Evolutionary conservation across 2,797 vertebrate genomes (phyloP), one percentile per base, ranked within the genome.

Genomic region (Moxostoma hubbsi): DNA sequence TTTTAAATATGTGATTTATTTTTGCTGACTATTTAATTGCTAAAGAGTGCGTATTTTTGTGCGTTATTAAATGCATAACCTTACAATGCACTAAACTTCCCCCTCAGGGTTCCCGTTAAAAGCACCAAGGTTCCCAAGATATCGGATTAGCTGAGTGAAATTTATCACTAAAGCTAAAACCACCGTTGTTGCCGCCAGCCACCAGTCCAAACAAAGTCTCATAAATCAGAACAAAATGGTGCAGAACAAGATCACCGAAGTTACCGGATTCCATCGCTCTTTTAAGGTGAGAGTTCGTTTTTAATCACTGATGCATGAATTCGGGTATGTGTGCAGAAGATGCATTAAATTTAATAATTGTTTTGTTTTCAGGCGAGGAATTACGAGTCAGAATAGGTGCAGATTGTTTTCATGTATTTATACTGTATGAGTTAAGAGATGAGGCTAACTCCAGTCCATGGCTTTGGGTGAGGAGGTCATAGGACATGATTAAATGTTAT

Each of bases 261-360:
- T 97, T 86, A 93, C 95, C 70, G 96, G 96, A 86, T 97, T 98
- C 87, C 97, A 97, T 81, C 95, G 94, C 88, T 98, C 97, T 43
- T 98, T 98, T 90, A 97, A 97, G 95, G 97, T 97, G 49, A 45
- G 74, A 53, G 11, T 66, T 51, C 9, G 43, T 43, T 75, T 10
- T 66, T 66, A 1, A 3, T 36, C 36, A 3, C 36, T 36, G 36
- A 36, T 36, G 36, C 36, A 36, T 36, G 36, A 36, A 36, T 36
- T 36, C 4, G 36, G 36, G 36, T 36, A 36, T 13, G 9, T 62
- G 24, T 36, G 59, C 55, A 54, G 12, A n/a, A 54, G 5, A 11
- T 6, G 53, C 53, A 54, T 11, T 6, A 6, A 6, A 13, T 3
- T 54, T 13, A 4, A 51, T 13, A 12, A 54, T 55, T 75, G 62